Conservation (phyloP, 2,888 invertebrate species). For the Scaptomyza cyrtandrae region DNA sequence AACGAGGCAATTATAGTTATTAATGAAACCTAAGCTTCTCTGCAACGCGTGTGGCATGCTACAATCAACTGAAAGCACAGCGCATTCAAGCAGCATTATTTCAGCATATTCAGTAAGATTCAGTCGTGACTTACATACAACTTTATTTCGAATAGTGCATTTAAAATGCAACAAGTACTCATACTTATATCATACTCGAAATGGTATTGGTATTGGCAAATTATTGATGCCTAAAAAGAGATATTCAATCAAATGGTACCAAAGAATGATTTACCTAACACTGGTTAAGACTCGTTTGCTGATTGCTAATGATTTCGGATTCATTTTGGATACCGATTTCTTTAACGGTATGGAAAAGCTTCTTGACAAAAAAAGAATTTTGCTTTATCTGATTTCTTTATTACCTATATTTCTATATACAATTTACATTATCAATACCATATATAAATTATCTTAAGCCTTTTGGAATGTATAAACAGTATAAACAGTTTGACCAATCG, state of each 20-base stretch:
- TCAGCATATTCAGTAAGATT: neutral
- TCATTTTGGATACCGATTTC: too few relatives aligned
- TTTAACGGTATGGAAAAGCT: too few relatives aligned
- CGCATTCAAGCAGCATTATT: conserved; percentile 1
- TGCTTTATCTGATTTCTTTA: too few relatives aligned
- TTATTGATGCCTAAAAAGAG: neutral
- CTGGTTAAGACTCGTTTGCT: too few relatives aligned
- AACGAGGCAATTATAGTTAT: conserved; percentile 19
- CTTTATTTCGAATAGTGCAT: neutral
- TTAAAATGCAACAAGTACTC: neutral
- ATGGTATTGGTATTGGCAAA: neutral
- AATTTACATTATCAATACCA: too few relatives aligned
- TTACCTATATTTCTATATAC: too few relatives aligned
- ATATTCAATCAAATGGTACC: neutral
- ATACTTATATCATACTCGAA: neutral
- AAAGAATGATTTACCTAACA: neutral
- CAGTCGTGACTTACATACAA: neutral
- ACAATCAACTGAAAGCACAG: conserved; percentile 7
- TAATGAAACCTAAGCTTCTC: conserved; percentile 15
- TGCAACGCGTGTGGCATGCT: conserved; percentile 27
- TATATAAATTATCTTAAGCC: too few relatives aligned
- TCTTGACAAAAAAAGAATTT: too few relatives aligned
- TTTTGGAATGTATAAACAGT: too few relatives aligned
- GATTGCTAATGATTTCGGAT: too few relatives aligned
- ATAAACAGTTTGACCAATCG: too few relatives aligned